A percentile compares a stretch with the other conserved stretches of the same genome.
These are phyloP conservation scores for Anguilla anguilla DNA, from an alignment of 2,797 vertebrate genomes.

Conservation along the genomic window DNA sequence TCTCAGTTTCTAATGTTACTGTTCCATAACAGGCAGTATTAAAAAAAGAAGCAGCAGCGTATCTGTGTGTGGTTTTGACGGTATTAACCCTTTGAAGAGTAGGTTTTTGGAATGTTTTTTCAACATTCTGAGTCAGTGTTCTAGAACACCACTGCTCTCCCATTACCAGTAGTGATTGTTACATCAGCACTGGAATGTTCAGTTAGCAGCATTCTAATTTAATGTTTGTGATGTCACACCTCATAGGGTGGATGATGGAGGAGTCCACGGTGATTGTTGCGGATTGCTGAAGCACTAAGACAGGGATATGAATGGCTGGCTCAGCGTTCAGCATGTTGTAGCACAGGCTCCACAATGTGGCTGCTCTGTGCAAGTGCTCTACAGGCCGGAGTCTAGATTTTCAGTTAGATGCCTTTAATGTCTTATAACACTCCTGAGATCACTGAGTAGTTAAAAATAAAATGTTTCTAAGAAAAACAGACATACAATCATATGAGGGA, in stretches of 20 bases:
- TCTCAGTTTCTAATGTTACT: neutral
- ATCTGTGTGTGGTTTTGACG: neutral
- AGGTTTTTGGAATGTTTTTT: neutral
- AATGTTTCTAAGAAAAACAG: too few species aligned
- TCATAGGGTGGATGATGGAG: neutral
- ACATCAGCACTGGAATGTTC: too few species aligned
- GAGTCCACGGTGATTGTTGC: neutral
- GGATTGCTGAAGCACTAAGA: neutral
- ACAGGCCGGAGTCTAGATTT: neutral
- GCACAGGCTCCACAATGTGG: slow-evolving; percentile 55
- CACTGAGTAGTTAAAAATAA: too few species aligned
- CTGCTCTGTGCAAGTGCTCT: slow-evolving; percentile 48
- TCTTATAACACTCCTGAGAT: too few species aligned
- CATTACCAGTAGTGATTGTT: too few species aligned
- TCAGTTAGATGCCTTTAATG: too few species aligned
- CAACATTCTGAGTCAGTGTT: neutral
- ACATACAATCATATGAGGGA: too few species aligned
- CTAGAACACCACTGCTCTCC: too few species aligned
- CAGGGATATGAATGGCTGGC: neutral
- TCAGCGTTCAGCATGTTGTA: slow-evolving; percentile 27
- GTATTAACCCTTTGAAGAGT: neutral
- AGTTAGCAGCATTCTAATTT: too few species aligned
- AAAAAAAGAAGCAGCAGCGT: neutral
- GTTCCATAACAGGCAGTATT: neutral
- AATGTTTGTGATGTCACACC: too few species aligned